Evolutionary conservation across 2,888 invertebrate genomes (phyloP).

Genomic region (Hylaea fasciaria): DNA sequence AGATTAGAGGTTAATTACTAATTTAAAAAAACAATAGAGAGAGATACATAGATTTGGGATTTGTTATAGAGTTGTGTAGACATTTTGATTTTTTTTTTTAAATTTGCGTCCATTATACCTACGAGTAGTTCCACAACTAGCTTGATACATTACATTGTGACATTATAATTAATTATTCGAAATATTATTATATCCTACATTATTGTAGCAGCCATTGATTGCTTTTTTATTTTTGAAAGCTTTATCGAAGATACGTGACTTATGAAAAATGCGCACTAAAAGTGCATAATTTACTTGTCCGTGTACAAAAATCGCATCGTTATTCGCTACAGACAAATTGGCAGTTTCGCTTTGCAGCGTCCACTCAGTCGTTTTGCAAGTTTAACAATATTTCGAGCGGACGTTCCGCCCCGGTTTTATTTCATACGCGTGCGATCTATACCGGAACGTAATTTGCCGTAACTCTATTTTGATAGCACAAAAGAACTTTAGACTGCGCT

Average conservation of each 20-base stretch:
- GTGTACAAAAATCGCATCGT: conserved; percentile 26
- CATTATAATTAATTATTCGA: too few species aligned
- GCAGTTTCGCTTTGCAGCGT: conserved; percentile 46
- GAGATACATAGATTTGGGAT: too few species aligned
- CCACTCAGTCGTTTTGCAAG: conserved; percentile 72
- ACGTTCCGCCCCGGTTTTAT: conserved; percentile 44
- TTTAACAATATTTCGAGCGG: conserved; percentile 78
- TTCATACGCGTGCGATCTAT: conserved; percentile 29
- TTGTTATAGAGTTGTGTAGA: too few species aligned
- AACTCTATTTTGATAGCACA: conserved; percentile 32
- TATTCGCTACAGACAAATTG: conserved; percentile 35
- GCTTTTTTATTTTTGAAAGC: too few species aligned
- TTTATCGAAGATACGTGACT: too few species aligned
- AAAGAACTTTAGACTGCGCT: conserved; percentile 23
- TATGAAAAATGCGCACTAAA: neutral
- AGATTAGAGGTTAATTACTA: neutral
- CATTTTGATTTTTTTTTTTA: too few species aligned
- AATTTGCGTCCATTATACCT: too few species aligned
- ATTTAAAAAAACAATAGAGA: too few species aligned
- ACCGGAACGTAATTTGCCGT: conserved; percentile 35
- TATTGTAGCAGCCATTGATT: too few species aligned
- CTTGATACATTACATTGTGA: too few species aligned
- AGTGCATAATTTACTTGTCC: conserved; percentile 23
- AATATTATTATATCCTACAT: too few species aligned
- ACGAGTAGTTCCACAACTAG: too few species aligned